These are phyloP conservation scores for Colistium nudipinnis DNA, from an alignment of 2,113 vertebrate genomes.

Conservation along the genomic window DNA sequence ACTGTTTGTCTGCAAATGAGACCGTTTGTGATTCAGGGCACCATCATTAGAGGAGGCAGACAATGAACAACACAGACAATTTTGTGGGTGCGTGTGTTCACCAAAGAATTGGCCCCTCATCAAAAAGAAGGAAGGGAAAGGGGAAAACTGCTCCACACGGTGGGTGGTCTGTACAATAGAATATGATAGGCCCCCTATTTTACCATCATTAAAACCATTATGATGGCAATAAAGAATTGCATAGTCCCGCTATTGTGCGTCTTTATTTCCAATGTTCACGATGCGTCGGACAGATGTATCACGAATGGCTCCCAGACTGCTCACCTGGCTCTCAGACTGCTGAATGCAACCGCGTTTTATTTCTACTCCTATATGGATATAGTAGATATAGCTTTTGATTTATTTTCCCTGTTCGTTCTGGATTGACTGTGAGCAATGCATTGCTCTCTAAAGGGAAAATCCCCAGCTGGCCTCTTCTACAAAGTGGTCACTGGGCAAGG, in stretches of 20 bases:
- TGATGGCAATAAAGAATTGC: slow-evolving; percentile 18
- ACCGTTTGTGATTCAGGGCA: slow-evolving; percentile 37
- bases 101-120: slow-evolving; percentile 49
- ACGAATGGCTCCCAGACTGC: neutral
- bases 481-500: neutral
- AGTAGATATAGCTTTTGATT: neutral
- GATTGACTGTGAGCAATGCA: neutral
- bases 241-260: neutral
- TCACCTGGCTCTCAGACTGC: neutral
- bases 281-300: slow-evolving; percentile 6
- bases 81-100: slow-evolving; percentile 18
- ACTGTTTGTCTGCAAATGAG: slow-evolving; percentile 45
- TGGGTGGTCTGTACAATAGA: slow-evolving; percentile 53
- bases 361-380: neutral
- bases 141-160: neutral
- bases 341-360: neutral
- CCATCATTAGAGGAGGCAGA: slow-evolving; percentile 60
- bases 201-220: slow-evolving; percentile 13
- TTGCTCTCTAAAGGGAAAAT: neutral
- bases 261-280: neutral
- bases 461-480: neutral
- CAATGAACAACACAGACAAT: slow-evolving; percentile 53
- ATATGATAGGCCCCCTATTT: slow-evolving; percentile 24
- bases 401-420: neutral
- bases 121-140: slow-evolving; percentile 33